Base-by-base conservation (phyloP, 2,888 invertebrate genomes). In the Esperia sulphurella region DNA sequence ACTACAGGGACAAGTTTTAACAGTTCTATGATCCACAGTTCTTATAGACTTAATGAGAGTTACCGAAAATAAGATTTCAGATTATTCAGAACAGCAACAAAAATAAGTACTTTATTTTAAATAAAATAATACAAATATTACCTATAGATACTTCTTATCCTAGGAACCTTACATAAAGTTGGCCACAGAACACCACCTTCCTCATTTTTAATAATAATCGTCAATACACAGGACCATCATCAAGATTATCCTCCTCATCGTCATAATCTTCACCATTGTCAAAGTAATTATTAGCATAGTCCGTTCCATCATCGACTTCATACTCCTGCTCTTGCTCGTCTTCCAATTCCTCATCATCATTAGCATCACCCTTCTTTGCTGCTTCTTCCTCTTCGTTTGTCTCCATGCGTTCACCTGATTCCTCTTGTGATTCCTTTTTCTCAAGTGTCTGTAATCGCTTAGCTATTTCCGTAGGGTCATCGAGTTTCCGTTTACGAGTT, bases 281-380 rank as follows among this genome's bases (percentile, higher is more conserved):
- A 77, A 96, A 96, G 74, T 96, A 96, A 70, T 94, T 96, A 63
- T 95, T 95, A 0, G 94, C 95, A 71, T 96, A 96, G 75, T 96
- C 96, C 14, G 96, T 96, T 14, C 96, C 96, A 67, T 96, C 96
- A 71, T 96, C 96, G 91, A 96, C 93, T 79, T 96, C 96, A 69
- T 95, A 94, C 64, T 96, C 96, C 60, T 95, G 94, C 43, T 93
- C 94, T 44, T 91, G 90, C 51, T 93, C 92, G 50, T 92, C 91
- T 40, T 90, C 91, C 35, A 92, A 88, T 3, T 91, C 90, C 41
- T 93, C 93, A 6, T 90, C 87, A 35, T 91, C 91, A 49, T 87
- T 90, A 0, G 78, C 84, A n/a, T 90, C 91, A 37, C 92, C 92
- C 40, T 91, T 91, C 0, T 88, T 82, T 0, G 83, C 82, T 14